phyloP scores from a whole-genome alignment of 2,113 vertebrate species.

The Melanotaenia duboulayi region DNA sequence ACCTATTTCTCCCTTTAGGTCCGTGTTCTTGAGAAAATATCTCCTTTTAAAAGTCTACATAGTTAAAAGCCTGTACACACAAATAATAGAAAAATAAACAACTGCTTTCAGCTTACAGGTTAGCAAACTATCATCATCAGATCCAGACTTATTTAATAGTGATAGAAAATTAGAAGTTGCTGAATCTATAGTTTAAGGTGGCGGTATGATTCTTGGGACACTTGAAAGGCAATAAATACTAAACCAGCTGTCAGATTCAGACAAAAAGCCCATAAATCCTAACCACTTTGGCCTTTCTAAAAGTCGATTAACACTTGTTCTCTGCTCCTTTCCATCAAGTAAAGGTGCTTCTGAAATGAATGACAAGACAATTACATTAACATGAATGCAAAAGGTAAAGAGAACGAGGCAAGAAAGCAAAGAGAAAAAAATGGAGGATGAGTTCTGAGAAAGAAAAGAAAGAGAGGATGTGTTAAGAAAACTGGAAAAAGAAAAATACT shows the following conservation, averaged over 20 bases:
- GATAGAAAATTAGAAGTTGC: constrained; percentile 42
- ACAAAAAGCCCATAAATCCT: constrained; percentile 18
- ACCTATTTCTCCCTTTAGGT: constrained; percentile 28
- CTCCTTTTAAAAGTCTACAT: constrained; percentile 39
- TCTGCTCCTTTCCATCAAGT: constrained; percentile 32
- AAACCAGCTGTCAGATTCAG: constrained; percentile 26
- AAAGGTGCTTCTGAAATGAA: constrained; percentile 36
- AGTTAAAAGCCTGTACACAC: constrained; percentile 72
- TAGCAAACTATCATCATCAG: constrained; percentile 40
- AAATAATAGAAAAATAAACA: constrained; percentile 76
- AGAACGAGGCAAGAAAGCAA: background rate
- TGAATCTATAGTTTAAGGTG: constrained; percentile 22
- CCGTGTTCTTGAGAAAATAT: constrained; percentile 66
- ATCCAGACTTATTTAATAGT: constrained; percentile 27
- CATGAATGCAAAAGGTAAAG: constrained; percentile 19
- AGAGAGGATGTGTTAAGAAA: background rate
- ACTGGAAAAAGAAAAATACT: background rate
- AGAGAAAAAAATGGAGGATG: background rate
- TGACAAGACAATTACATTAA: background rate
- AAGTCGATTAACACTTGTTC: constrained; percentile 21
- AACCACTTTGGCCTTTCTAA: constrained; percentile 28
- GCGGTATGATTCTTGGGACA: constrained; percentile 21
- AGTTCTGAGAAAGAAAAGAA: background rate
- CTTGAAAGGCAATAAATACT: constrained; percentile 35
- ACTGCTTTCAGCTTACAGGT: constrained; percentile 46